Percentiles rank a stretch among this genome's conserved stretches.
These are phyloP conservation scores for Philopotamus ludificatus DNA, from an alignment of 1,140 invertebrate genomes.

Conservation along the genomic window DNA sequence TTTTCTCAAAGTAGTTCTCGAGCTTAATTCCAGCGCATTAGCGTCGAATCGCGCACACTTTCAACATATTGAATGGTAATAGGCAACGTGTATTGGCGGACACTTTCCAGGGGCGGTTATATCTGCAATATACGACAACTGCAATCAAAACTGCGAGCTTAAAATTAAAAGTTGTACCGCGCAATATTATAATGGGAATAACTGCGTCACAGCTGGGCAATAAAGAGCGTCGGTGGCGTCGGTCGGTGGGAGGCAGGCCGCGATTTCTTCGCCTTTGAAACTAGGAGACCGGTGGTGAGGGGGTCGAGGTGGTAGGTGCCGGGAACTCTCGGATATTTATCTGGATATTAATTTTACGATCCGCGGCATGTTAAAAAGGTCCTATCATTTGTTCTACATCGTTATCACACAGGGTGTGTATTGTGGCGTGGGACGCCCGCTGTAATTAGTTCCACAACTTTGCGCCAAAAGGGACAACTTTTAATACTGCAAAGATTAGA, in stretches of 20 bases:
- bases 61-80: too few species aligned
- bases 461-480: constrained; percentile 1
- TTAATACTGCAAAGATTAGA: constrained; percentile 9
- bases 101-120: too few species aligned
- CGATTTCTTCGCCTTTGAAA: neutral
- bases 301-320: too few species aligned
- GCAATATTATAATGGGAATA: neutral
- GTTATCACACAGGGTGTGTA: constrained; percentile 1
- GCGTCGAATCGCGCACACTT: too few species aligned
- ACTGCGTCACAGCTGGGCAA: neutral
- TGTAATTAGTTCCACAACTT: constrained; percentile 7
- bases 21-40: too few species aligned
- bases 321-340: neutral
- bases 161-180: too few species aligned
- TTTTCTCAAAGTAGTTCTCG: too few species aligned
- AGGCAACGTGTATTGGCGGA: too few species aligned
- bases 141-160: too few species aligned
- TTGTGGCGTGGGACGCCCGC: neutral
- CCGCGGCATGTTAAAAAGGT: constrained; percentile 3
- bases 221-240: neutral
- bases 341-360: neutral
- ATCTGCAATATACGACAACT: too few species aligned
- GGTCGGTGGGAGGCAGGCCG: neutral
- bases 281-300: neutral
- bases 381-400: constrained; percentile 1